These are phyloP conservation scores for Actenoides lindsayi DNA, from an alignment of 2,113 vertebrate genomes.

Conservation along the genomic window DNA sequence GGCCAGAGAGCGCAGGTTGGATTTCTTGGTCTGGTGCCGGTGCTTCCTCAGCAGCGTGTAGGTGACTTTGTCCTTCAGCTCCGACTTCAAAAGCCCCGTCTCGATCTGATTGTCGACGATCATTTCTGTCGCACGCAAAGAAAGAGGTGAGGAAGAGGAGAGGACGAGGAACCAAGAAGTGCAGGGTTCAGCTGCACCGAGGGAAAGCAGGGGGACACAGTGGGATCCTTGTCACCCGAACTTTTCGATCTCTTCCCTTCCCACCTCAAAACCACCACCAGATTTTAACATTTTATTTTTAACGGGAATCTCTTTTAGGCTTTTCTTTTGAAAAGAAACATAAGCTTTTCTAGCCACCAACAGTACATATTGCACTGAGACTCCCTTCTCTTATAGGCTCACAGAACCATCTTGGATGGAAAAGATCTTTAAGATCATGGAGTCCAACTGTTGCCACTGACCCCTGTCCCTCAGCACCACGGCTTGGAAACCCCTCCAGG, in stretches of 20 bases:
- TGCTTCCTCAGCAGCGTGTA: slow-evolving; percentile 95
- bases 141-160: not conserved
- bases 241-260: not conserved
- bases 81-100: slow-evolving; percentile 88
- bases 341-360: not conserved
- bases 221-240: fast-evolving
- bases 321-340: not conserved
- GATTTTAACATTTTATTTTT: not conserved
- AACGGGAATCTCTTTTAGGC: not conserved
- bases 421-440: not conserved
- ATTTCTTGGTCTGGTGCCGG: slow-evolving; percentile 98
- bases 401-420: not conserved
- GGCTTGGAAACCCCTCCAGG: not conserved
- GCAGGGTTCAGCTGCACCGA: not conserved
- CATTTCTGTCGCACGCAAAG: slow-evolving; percentile 80
- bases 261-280: not conserved
- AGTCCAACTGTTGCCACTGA: not conserved
- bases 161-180: not conserved
- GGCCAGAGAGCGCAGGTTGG: slow-evolving; percentile 95
- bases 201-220: not conserved
- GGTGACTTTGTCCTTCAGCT: slow-evolving; percentile 96
- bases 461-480: not conserved
- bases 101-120: slow-evolving; percentile 95
- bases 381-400: not conserved
- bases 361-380: not conserved